phyloP scores from a whole-genome alignment of 2,113 vertebrate species.

The Athene cunicularia region DNA sequence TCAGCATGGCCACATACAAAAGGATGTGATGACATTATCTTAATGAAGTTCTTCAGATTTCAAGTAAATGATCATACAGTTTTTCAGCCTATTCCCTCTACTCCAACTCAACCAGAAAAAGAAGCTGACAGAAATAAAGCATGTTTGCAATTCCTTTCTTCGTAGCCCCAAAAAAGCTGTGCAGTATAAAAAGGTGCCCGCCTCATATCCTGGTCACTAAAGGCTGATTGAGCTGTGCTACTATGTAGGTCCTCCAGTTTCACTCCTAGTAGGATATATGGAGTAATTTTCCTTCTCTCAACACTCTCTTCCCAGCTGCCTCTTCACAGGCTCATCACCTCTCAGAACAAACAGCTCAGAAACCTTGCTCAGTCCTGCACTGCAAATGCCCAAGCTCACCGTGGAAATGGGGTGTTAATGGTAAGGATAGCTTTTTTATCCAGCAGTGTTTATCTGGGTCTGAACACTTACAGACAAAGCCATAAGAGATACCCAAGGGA shows the following conservation, averaged over 20 bases:
- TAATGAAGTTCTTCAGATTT: neutral
- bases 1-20: neutral
- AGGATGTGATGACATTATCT: fast-evolving
- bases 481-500: conserved; percentile 12
- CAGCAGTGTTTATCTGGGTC: neutral
- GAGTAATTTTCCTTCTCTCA: neutral
- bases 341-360: neutral
- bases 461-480: neutral
- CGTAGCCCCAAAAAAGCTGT: fast-evolving
- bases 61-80: neutral
- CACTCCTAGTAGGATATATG: neutral
- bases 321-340: neutral
- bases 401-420: conserved; percentile 4
- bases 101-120: neutral
- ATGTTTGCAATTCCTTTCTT: neutral
- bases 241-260: neutral
- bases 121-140: neutral
- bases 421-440: neutral
- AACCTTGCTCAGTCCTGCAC: neutral
- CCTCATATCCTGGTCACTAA: neutral
- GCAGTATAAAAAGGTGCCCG: neutral
- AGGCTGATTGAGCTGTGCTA: neutral
- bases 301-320: neutral
- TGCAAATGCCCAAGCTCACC: neutral
- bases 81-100: neutral